These are phyloP conservation scores for Ictalurus furcatus DNA, from an alignment of 2,113 vertebrate species.

Conservation along the genomic window DNA sequence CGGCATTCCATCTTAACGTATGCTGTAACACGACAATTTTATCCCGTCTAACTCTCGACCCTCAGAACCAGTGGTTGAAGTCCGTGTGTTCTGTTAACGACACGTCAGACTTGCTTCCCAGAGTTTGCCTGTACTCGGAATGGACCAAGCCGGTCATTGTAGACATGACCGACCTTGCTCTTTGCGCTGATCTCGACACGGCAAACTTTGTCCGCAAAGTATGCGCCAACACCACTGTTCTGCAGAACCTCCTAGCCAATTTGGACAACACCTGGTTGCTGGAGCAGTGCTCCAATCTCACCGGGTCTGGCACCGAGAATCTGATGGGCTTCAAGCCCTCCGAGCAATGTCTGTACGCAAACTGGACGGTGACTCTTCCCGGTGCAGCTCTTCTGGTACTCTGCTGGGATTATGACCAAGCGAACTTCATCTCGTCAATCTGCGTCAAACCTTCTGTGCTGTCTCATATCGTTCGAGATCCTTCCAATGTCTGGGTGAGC, in stretches of 20 bases:
- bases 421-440: slow-evolving; percentile 66
- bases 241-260: slow-evolving; percentile 71
- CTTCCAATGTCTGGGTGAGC: slow-evolving; percentile 69
- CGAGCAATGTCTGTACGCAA: slow-evolving; percentile 70
- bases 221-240: slow-evolving; percentile 66
- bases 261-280: slow-evolving; percentile 75
- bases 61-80: slow-evolving; percentile 71
- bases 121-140: slow-evolving; percentile 71
- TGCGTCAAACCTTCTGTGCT: slow-evolving; percentile 65
- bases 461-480: slow-evolving; percentile 61
- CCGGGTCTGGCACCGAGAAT: slow-evolving; percentile 36
- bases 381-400: slow-evolving; percentile 64
- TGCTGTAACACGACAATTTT: slow-evolving; percentile 67
- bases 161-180: slow-evolving; percentile 74
- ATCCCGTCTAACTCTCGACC: slow-evolving; percentile 62
- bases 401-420: slow-evolving; percentile 77
- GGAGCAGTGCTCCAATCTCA: slow-evolving; percentile 68
- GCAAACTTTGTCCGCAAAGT: slow-evolving; percentile 72
- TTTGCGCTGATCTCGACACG: slow-evolving; percentile 71
- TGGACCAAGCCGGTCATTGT: slow-evolving; percentile 70
- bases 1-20: slow-evolving; percentile 67
- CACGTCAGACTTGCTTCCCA: slow-evolving; percentile 37
- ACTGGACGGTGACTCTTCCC: slow-evolving; percentile 67
- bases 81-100: slow-evolving; percentile 62
- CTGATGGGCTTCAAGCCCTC: slow-evolving; percentile 56